Base-by-base conservation (phyloP, 2,113 vertebrate species). In the Pithys albifrons region DNA sequence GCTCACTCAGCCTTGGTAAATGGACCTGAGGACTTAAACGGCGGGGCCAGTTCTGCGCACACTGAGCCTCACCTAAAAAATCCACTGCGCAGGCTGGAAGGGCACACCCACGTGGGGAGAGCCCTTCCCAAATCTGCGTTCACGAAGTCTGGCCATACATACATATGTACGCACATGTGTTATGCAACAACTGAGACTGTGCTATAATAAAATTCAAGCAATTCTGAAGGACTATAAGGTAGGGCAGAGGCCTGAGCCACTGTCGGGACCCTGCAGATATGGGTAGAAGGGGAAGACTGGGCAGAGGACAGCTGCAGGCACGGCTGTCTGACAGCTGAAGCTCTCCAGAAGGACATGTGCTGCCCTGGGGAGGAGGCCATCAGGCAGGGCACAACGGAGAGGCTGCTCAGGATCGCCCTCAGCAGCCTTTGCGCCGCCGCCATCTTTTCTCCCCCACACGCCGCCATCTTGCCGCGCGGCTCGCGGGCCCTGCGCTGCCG, bases 361-460 rank as follows among this genome's bases (percentile, higher is more conserved):
- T 41, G 29, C 35, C 41, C 9, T 25, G 18, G 5, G 1, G 11
- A 49, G 10, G 11, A 54, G 19, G 27, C 35, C 57, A 20, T 28
- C 33, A 41, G 17, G 11, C 33, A 7, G 27, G 27, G 1, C 0
- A 62, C 7, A 6, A 9, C 4, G 39, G 39, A 39, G 4, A 4
- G 25, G 10, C 2, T 1, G 5, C 6, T 12, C 9, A 43, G 4
- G 6, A 6, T 41, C 41, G 41, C 41, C 13, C 41, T 41, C 12
- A 0, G 0, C 10, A 41, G 13, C 41, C 41, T 41, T 12, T 35
- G 9, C 0, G 1, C n/a, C 23, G 5, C 57, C 88, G 67, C 91
- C 91, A 86, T 93, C 66, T 93, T 71, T 41, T 66, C 27, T 0
- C 16, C 6, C 10, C 16, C 28, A 1, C 45, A 2, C 6, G 15